Evolutionary conservation across 2,888 invertebrate species (phyloP), one percentile per base, ranked within the genome.

Genomic region (Xestia sexstrigata): DNA sequence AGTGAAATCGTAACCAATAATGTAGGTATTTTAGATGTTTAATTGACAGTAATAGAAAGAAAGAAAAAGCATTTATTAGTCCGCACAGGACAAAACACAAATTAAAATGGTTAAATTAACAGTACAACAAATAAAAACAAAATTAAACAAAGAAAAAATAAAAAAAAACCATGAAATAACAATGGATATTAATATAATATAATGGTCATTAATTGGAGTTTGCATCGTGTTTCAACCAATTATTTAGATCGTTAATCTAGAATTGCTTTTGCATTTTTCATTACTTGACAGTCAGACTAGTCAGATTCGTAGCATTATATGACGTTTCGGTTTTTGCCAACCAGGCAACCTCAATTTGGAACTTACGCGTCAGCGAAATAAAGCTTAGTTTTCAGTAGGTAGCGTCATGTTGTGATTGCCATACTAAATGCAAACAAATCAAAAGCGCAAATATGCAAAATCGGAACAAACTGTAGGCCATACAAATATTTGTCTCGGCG

Each of bases 371-470:
- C 17, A 55, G 1, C 7, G 1, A 42, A 42, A 45, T n/a, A 63
- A 8, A 63, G 20, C 1, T 45, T 2, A 55, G 15, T 68, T 68
- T 30, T 47, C 17, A 55, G 5, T 15, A 67, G 13, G 0, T n/a
- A 47, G 26, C 15, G 3, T 13, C 4, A 49, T 74, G 23, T 52
- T 70, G 42, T 58, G n/a, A 39, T 63, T 20, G 30, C 20, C 60
- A 42, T 70, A 42, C 60, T 45, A 62, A 72, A 83, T 30, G 55
- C 20, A 74, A 15, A 80, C 74, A 74, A 71, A 83, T 74, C 63
- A 80, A 80, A 81, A 65, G 72, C 45, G 23, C 72, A 75, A 85
- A 85, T 77, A 77, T 77, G 67, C 69, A 81, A 77, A 81, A 67
- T 74, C 15, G 47, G 63, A 81, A 84, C 72, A 68, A 81, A 81